These are phyloP conservation scores for Pterocles orientalis DNA, from an alignment of 2,113 vertebrate species.

Conservation along the genomic window DNA sequence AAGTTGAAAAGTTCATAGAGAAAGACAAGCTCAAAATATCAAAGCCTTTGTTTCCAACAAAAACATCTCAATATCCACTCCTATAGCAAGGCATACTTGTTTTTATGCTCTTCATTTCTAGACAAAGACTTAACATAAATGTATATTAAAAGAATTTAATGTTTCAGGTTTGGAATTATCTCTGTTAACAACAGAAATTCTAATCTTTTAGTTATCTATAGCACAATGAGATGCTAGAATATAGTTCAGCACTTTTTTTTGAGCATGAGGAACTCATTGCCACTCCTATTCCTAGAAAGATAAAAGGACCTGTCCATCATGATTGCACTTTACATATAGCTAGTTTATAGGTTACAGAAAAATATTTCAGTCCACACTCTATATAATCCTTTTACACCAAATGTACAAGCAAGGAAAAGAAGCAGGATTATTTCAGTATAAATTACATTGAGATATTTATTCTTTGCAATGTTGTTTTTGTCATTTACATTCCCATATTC, in stretches of 20 bases:
- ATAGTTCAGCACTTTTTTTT: neutral
- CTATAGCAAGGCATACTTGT: neutral
- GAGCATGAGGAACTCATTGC: neutral
- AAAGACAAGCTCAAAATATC: neutral
- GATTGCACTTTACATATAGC: neutral
- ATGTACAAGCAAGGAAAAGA: neutral
- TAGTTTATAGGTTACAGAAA: neutral
- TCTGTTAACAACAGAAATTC: neutral
- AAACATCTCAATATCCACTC: neutral
- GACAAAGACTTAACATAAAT: neutral
- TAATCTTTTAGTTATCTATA: neutral
- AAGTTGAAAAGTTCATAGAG: neutral
- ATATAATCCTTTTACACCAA: neutral
- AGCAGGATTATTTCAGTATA: neutral
- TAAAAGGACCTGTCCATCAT: neutral
- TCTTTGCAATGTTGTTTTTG: neutral
- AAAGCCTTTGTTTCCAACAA: neutral
- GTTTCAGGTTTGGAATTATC: neutral
- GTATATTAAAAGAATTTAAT: neutral
- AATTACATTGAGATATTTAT: neutral
- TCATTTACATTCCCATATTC: neutral
- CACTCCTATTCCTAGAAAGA: neutral
- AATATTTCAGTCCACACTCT: neutral
- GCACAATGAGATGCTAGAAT: neutral
- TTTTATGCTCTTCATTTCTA: neutral